Conservation (phyloP, 2,113 vertebrate genomes). For the Vanacampus margaritifer region DNA sequence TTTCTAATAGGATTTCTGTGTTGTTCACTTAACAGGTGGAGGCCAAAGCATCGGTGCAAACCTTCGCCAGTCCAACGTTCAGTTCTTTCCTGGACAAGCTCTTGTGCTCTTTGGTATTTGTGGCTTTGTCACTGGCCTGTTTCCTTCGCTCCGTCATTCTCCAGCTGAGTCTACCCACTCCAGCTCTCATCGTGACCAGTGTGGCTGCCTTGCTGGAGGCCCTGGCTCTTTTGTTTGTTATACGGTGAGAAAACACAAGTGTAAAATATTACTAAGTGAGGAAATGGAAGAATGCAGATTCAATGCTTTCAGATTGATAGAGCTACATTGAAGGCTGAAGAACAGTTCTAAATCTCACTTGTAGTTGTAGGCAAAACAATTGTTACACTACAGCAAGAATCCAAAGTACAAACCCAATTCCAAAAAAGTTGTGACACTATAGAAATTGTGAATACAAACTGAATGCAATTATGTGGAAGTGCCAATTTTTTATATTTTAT, state of each 20-base stretch:
- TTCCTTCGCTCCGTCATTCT: slow-evolving; percentile 81
- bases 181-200: slow-evolving; percentile 75
- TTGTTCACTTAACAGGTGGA: slow-evolving; percentile 57
- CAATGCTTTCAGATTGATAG: background rate
- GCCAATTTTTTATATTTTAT: too few relatives aligned
- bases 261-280: background rate
- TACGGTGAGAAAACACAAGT: slow-evolving; percentile 77
- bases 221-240: slow-evolving; percentile 81
- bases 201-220: slow-evolving; percentile 78
- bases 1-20: background rate
- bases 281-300: background rate
- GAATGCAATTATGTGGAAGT: too few relatives aligned
- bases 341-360: background rate
- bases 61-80: slow-evolving; percentile 91
- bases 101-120: slow-evolving; percentile 85
- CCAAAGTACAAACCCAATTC: too few relatives aligned
- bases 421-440: too few relatives aligned
- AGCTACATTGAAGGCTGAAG: background rate
- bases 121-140: slow-evolving; percentile 88
- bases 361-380: too few relatives aligned
- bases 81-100: slow-evolving; percentile 93
- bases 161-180: slow-evolving; percentile 60
- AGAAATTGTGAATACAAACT: too few relatives aligned
- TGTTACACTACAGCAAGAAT: too few relatives aligned
- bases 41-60: slow-evolving; percentile 77